Percentiles rank a stretch among this genome's conserved stretches.
Evolutionary conservation across 2,113 vertebrate species (phyloP).

Genomic region (Ophiodon elongatus): DNA sequence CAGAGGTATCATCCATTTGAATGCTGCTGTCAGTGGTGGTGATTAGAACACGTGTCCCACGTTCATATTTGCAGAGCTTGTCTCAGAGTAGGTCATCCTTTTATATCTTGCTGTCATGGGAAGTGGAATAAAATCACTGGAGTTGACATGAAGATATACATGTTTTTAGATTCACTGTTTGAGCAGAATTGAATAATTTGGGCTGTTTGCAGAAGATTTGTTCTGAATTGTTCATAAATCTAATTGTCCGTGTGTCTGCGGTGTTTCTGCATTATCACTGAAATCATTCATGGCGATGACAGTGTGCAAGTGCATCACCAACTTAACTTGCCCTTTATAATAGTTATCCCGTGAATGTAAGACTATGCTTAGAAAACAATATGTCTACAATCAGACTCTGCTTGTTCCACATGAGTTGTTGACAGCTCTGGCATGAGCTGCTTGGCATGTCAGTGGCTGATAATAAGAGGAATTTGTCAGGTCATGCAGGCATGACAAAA

Average conservation of each 20-base stretch:
- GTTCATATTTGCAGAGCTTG: background rate
- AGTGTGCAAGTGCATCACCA: background rate
- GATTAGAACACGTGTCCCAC: background rate
- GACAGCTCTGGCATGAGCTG: conserved; percentile 10
- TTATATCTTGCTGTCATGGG: background rate
- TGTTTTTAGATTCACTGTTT: background rate
- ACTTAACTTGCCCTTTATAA: background rate
- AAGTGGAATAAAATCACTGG: background rate
- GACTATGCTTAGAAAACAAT: too few relatives aligned
- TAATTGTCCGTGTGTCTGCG: too few relatives aligned
- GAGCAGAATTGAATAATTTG: background rate
- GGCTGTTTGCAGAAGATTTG: background rate
- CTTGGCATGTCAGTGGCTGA: background rate
- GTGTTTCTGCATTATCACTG: background rate
- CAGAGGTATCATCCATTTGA: background rate
- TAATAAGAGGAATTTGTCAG: conserved; percentile 44
- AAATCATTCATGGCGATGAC: background rate
- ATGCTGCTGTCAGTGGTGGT: background rate
- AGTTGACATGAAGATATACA: background rate
- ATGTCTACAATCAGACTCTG: background rate
- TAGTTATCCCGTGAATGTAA: background rate
- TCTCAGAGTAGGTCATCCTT: background rate
- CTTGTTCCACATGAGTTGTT: conserved; percentile 10
- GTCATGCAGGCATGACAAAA: conserved; percentile 9
- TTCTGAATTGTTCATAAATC: background rate